Evolutionary conservation across 2,888 invertebrate genomes (phyloP).

Genomic region (Pristionchus arcanus): DNA sequence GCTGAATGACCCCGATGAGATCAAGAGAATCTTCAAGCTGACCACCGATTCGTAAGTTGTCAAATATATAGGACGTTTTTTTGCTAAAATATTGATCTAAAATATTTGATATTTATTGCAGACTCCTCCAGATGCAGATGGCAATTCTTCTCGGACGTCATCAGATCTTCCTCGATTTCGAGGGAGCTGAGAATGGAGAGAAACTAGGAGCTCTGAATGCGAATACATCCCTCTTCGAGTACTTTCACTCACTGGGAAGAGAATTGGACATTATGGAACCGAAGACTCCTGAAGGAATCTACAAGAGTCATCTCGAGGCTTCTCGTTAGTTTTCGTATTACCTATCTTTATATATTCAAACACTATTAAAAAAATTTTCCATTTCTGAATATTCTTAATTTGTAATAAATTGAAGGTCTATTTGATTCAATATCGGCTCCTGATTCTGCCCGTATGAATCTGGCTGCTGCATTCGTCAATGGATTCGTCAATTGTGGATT

Average conservation of each 20-base stretch:
- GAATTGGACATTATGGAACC: conserved; percentile 99
- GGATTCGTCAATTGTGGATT: conserved; percentile 99
- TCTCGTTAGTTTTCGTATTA: conserved; percentile 79
- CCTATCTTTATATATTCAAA: too few relatives aligned
- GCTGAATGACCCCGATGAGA: conserved; percentile 87
- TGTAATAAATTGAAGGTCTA: conserved; percentile 62
- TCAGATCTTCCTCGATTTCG: conserved; percentile 88
- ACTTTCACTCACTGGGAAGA: conserved; percentile 93
- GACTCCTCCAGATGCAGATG: conserved; percentile 91
- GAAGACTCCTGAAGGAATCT: conserved; percentile 98
- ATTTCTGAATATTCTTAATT: neutral
- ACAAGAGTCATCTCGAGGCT: conserved; percentile 96
- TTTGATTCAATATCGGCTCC: conserved; percentile 80
- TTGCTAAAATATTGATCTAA: too few relatives aligned
- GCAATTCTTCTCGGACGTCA: conserved; percentile 97
- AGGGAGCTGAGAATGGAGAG: conserved; percentile 81
- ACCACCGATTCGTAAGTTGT: conserved; percentile 66
- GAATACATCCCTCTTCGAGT: conserved; percentile 93
- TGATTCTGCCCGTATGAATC: conserved; percentile 96
- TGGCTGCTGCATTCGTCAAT: conserved; percentile 98
- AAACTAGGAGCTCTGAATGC: conserved; percentile 92
- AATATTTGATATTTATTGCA: conserved; percentile 80
- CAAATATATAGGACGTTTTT: too few relatives aligned
- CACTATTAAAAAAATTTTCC: neutral
- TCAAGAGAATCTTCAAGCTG: conserved; percentile 87